Percentiles rank a stretch among this genome's conserved stretches.
These are phyloP conservation scores for Thoracochromis brauschi DNA, from an alignment of 2,113 vertebrate genomes.

Conservation along the genomic window DNA sequence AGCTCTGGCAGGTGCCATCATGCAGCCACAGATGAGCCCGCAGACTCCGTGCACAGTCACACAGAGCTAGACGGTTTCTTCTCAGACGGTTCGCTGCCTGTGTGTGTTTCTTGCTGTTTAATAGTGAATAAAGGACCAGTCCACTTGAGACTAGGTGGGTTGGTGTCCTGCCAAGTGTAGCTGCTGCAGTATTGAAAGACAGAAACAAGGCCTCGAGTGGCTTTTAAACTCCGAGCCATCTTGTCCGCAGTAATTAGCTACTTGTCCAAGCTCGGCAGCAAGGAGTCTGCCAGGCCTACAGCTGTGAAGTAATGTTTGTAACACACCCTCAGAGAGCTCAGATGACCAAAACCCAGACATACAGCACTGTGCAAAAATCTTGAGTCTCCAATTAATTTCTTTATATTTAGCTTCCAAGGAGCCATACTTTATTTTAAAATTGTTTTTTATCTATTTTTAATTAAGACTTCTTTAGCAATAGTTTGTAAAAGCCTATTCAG, in stretches of 20 bases:
- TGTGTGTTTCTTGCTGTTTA: background rate
- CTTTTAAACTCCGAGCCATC: slow-evolving; percentile 44
- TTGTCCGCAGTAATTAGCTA: slow-evolving; percentile 59
- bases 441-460: background rate
- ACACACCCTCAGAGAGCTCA: background rate
- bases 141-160: slow-evolving; percentile 22
- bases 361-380: background rate
- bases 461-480: rapidly evolving
- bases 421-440: background rate
- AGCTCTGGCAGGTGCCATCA: slow-evolving; percentile 48
- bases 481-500: background rate
- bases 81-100: background rate
- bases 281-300: slow-evolving; percentile 23
- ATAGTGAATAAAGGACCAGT: slow-evolving; percentile 21
- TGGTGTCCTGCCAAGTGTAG: slow-evolving; percentile 39
- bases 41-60: background rate
- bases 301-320: slow-evolving; percentile 24
- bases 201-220: slow-evolving; percentile 25
- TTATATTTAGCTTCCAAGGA: background rate
- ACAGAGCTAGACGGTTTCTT: background rate
- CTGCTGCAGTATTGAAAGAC: slow-evolving; percentile 16
- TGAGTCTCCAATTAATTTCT: background rate
- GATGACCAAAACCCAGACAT: background rate
- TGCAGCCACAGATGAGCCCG: slow-evolving; percentile 24
- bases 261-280: slow-evolving; percentile 38